Base-by-base conservation (phyloP, 2,888 invertebrate species). In the Agonum fuliginosum region DNA sequence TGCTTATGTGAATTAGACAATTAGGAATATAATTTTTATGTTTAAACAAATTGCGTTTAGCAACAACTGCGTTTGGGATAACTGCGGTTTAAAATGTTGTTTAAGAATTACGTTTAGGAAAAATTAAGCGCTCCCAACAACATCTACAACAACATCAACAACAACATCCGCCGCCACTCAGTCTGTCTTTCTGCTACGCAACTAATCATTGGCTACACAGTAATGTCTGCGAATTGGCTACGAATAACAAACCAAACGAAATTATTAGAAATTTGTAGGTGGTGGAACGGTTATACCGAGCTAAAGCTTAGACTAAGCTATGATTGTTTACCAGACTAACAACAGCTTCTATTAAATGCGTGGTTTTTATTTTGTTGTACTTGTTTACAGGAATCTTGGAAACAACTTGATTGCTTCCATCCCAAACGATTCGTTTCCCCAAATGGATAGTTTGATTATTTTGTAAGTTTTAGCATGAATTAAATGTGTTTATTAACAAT, bases 381-480 rank as follows among this genome's bases (percentile, higher is more conserved):
- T 54, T 80, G 80, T 82, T 89, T 88, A 51, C 90, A 95, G 95
- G 85, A 93, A 93, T 87, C 89, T 96, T 84, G 93, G 92, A 81
- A 92, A 91, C 85, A 96, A 96, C 89, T 89, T 91, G 85, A 89
- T 96, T 84, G 88, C 90, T 82, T 89, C 90, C 85, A 91, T 96
- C 84, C 89, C 91, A 78, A 89, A 89, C 80, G 89, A 90, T 80
- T 91, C 94, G 79, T 94, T 96, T 86, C 91, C 93, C 73, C 89
- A 89, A 81, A 90, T 95, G 88, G 89, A 90, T 69, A 91, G 91
- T 83, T 89, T 96, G 79, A 89, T 93, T 83, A 92, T 95, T 81
- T 89, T 97, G 97, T 97, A 89, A 96, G 96, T 91, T 87, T 14
- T 17, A n/a, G n/a, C n/a, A n/a, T n/a, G n/a, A n/a, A n/a, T n/a